phyloP scores from a whole-genome alignment of 2,888 invertebrate species.

The Pinctada fucata region DNA sequence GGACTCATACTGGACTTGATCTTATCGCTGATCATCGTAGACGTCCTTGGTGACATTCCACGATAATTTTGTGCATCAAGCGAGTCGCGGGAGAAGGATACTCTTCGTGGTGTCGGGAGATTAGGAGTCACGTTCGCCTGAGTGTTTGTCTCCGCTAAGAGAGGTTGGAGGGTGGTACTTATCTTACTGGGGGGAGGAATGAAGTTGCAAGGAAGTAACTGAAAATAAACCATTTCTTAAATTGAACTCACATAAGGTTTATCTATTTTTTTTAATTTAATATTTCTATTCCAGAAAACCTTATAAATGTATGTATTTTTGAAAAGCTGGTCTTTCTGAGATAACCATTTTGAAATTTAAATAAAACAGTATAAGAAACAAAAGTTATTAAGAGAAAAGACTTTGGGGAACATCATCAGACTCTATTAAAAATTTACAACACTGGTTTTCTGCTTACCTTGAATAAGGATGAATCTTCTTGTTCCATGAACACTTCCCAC shows the following conservation, averaged over 20 bases:
- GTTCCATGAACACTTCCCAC: conserved; percentile 73
- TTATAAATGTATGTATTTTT: too few species aligned
- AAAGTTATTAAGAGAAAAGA: too few species aligned
- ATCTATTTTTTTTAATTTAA: not conserved
- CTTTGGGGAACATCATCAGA: too few species aligned
- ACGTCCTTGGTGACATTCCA: conserved; percentile 16
- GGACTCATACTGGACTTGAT: conserved; percentile 13
- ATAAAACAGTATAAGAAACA: too few species aligned
- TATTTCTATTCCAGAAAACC: not conserved
- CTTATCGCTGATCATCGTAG: conserved; percentile 24
- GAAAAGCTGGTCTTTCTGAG: not conserved
- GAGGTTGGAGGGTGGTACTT: conserved; percentile 57
- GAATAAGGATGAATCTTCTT: conserved; percentile 69
- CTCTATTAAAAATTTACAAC: too few species aligned
- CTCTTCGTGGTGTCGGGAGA: conserved; percentile 42
- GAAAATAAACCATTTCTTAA: conserved; percentile 33
- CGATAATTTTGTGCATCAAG: not conserved
- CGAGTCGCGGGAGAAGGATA: conserved; percentile 44
- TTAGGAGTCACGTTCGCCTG: conserved; percentile 28
- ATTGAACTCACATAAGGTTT: not conserved
- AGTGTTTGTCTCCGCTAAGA: conserved; percentile 53
- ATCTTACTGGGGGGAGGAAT: conserved; percentile 67
- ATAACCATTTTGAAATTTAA: too few species aligned
- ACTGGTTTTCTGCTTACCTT: too few species aligned
- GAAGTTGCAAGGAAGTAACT: conserved; percentile 71